Base-by-base conservation (phyloP, 2,888 invertebrate species). In the Stenodema calcarata region DNA sequence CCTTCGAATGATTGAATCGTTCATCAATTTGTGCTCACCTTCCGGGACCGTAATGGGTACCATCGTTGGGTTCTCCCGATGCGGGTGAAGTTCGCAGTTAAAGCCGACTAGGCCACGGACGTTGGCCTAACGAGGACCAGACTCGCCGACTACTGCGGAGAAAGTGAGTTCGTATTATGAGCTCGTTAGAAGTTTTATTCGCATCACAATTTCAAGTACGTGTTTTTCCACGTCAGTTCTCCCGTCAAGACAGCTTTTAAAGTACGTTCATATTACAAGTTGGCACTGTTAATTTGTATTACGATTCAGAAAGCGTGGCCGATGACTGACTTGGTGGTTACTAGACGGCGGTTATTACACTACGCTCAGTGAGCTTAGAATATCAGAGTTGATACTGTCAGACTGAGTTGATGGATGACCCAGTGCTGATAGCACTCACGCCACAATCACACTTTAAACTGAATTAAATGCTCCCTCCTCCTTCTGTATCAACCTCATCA, bases 401-500 rank as follows among this genome's bases (percentile, higher is more conserved):
- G 73, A 9, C n/a, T n/a, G 4, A 41, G 35, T 73, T 73, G 73
- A 73, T 73, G 73, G 73, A 73, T 73, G 73, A 41, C 41, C 35
- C 35, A 35, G 4, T 23, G 62, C n/a, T 41, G 73, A 73, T 73
- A 73, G 30, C 14, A 16, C 73, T n/a, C 73, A 73, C 73, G 73
- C 73, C 41, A 73, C 73, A 73, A 73, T 73, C 73, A 73, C 73
- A 73, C 41, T 73, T 73, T 73, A 73, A 73, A 73, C 41, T 73
- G 73, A 73, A 73, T 73, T 73, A 73, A 73, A 73, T 41, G 73
- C 41, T 18, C 41, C 30, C 41, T 14, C 14, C 73, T 14, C 14
- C 62, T 12, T 18, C 0, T 23, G 12, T 62, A 23, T 23, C 23
- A 11, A 62, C 18, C 23, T 62, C 62, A 62, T 62, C 62, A 27